Evolutionary conservation across 2,113 vertebrate genomes (phyloP).

Genomic region (Calidris pugnax): DNA sequence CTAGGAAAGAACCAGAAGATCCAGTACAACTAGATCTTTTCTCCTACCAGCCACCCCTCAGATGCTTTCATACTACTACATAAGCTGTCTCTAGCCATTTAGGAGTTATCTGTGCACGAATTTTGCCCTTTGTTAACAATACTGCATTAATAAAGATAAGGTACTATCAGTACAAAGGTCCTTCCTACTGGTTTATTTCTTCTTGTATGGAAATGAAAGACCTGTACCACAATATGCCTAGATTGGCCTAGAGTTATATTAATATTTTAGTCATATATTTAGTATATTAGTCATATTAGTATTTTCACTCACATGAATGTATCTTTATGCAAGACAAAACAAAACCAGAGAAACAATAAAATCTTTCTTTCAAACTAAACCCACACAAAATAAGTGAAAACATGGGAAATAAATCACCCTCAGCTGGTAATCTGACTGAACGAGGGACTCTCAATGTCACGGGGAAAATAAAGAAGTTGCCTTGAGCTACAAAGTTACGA

Average conservation of each 20-base stretch:
- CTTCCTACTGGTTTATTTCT: background rate
- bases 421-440: background rate
- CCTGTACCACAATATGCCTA: background rate
- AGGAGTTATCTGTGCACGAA: background rate
- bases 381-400: background rate
- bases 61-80: background rate
- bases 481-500: background rate
- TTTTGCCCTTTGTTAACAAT: background rate
- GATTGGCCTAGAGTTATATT: background rate
- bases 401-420: background rate
- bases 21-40: background rate
- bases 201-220: background rate
- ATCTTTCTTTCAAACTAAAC: background rate
- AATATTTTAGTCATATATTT: background rate
- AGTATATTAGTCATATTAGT: background rate
- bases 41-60: background rate
- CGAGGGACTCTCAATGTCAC: background rate
- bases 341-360: background rate
- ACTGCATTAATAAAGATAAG: background rate
- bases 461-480: background rate
- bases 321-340: background rate
- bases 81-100: background rate
- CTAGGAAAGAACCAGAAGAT: background rate
- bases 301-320: background rate
- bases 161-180: fast-evolving